Evolutionary conservation across 2,888 invertebrate species (phyloP).

Genomic region (Ecdyonurus torrentis): DNA sequence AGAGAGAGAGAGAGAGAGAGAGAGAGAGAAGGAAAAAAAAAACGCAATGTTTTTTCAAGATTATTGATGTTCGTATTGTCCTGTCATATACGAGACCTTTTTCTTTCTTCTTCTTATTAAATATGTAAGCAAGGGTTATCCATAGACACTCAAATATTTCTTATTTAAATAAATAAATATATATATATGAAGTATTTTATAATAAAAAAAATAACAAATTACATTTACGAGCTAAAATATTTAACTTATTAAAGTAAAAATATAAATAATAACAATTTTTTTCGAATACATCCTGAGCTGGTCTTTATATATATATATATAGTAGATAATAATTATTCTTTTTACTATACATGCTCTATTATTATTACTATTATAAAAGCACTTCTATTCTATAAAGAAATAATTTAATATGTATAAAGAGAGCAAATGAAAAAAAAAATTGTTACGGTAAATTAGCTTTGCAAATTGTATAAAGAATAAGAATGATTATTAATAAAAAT

Average conservation of each 20-base stretch:
- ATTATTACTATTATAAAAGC: background rate
- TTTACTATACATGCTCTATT: background rate
- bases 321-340: background rate
- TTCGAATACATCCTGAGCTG: background rate
- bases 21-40: no score
- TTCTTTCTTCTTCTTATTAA: no score
- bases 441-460: background rate
- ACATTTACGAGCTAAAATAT: background rate
- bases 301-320: background rate
- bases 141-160: no score
- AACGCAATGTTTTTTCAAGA: no score
- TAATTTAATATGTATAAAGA: background rate
- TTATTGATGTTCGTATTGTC: no score
- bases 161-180: no score
- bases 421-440: background rate
- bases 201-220: background rate
- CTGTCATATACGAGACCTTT: no score
- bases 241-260: background rate
- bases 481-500: background rate
- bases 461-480: background rate
- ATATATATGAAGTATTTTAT: no score
- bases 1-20: no score
- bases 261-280: background rate
- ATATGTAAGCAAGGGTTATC: no score
- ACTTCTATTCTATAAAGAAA: background rate